A percentile compares a stretch with the other conserved stretches of the same genome.
These are phyloP conservation scores for Galeruca laticollis DNA, from an alignment of 2,888 invertebrate genomes.

Conservation along the genomic window DNA sequence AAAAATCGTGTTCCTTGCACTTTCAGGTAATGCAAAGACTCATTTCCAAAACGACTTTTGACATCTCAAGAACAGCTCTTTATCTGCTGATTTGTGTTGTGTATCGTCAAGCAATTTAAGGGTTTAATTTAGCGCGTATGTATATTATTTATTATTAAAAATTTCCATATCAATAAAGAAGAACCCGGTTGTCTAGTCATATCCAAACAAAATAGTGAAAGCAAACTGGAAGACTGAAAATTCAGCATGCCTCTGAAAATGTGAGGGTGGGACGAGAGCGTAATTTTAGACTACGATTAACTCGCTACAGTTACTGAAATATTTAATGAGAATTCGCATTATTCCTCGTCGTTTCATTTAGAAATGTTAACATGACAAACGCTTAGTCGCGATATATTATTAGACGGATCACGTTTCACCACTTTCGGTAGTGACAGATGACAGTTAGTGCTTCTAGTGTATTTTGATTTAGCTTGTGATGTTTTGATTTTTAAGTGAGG, in stretches of 20 bases:
- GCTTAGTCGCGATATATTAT: conserved; percentile 39
- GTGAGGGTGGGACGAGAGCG: conserved; percentile 66
- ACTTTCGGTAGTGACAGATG: conserved; percentile 29
- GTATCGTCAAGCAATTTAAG: no score
- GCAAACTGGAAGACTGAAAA: conserved; percentile 46
- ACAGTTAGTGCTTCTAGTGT: conserved; percentile 34
- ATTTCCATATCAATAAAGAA: conserved; percentile 8
- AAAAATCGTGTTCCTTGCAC: no score
- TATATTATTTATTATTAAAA: background rate
- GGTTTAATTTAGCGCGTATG: no score
- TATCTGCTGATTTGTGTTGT: no score
- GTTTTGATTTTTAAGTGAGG: conserved; percentile 22
- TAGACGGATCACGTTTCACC: conserved; percentile 40
- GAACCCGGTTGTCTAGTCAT: conserved; percentile 28
- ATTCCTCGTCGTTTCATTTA: conserved; percentile 59
- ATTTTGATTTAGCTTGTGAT: conserved; percentile 12
- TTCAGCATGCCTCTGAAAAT: conserved; percentile 53
- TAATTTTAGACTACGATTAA: conserved; percentile 65
- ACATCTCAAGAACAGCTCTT: no score
- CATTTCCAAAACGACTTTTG: no score
- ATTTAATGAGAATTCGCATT: conserved; percentile 64
- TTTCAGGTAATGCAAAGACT: no score
- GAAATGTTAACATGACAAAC: conserved; percentile 54
- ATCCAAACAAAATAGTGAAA: conserved; percentile 39
- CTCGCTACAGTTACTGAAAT: conserved; percentile 63